These are phyloP conservation scores for Chloroceryle aenea DNA, from an alignment of 2,113 vertebrate genomes.

Conservation along the genomic window DNA sequence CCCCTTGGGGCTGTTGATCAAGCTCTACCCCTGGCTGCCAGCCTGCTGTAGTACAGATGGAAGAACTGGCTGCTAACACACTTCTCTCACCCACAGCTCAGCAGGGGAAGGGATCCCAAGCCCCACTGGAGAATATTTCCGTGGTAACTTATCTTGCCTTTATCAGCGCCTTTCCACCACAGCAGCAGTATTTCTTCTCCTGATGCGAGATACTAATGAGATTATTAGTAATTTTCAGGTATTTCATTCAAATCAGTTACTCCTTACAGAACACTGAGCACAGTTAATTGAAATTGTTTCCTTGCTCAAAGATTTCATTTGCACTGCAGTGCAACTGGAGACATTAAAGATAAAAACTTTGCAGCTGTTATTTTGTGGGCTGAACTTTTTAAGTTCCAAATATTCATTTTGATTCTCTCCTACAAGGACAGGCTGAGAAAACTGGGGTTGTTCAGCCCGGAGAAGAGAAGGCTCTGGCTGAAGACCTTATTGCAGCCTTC, in stretches of 20 bases:
- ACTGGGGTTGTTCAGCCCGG: no score
- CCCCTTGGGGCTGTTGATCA: conserved; percentile 56
- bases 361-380: background rate
- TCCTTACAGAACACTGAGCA: conserved; percentile 30
- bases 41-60: conserved; percentile 75
- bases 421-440: no score
- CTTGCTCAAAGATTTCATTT: conserved; percentile 22
- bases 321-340: background rate
- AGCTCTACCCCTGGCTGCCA: conserved; percentile 64
- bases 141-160: conserved; percentile 50
- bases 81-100: conserved; percentile 51
- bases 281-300: conserved; percentile 47
- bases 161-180: conserved; percentile 12
- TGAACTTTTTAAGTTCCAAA: background rate
- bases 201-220: background rate
- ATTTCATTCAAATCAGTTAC: conserved; percentile 33
- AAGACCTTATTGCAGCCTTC: no score
- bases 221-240: conserved; percentile 40
- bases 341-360: background rate
- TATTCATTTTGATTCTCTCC: background rate
- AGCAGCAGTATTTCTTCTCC: conserved; percentile 5
- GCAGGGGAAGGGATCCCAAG: conserved; percentile 55
- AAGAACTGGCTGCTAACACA: conserved; percentile 53
- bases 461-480: no score
- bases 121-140: conserved; percentile 52